phyloP scores from a whole-genome alignment of 2,113 vertebrate species.

The Calidris pygmaea region DNA sequence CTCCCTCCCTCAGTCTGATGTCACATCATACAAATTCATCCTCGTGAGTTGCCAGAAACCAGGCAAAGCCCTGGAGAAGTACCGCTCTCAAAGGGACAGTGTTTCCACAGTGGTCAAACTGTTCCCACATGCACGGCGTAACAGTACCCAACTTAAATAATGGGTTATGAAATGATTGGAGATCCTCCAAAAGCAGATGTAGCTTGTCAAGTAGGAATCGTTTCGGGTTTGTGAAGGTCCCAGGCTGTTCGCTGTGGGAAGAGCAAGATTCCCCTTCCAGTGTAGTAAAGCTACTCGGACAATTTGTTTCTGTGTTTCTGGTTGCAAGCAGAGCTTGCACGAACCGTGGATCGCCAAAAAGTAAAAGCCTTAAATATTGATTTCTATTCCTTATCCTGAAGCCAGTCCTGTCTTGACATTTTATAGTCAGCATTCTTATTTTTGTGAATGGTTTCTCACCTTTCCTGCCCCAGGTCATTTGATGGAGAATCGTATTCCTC shows the following conservation, averaged over 20 bases:
- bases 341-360: neutral
- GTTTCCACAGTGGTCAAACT: neutral
- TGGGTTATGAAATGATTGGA: neutral
- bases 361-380: neutral
- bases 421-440: neutral
- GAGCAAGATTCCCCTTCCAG: neutral
- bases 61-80: neutral
- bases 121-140: fast-evolving
- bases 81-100: neutral
- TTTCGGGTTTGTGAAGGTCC: neutral
- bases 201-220: neutral
- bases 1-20: neutral
- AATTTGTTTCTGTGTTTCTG: neutral
- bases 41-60: neutral
- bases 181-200: slow-evolving; percentile 1
- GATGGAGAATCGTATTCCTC: neutral
- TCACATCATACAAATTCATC: neutral
- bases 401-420: neutral
- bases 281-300: neutral
- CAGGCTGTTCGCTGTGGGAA: slow-evolving; percentile 1
- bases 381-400: neutral
- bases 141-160: neutral
- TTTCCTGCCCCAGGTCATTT: neutral
- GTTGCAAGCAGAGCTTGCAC: neutral
- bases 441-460: neutral